phyloP scores from a whole-genome alignment of 2,888 invertebrate species.

The Exephanes ischioxanthus region DNA sequence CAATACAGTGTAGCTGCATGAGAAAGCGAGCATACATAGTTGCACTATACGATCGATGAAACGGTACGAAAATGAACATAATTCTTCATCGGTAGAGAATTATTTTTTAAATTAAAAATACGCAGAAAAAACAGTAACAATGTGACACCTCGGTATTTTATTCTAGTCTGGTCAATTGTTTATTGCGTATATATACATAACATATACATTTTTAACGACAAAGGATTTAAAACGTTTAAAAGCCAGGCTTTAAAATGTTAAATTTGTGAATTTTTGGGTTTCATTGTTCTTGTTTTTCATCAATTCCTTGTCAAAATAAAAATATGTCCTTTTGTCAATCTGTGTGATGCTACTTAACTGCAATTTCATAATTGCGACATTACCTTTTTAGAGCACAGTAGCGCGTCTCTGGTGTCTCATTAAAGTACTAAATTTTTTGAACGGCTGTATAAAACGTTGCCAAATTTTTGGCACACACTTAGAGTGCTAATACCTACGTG shows the following conservation, averaged over 20 bases:
- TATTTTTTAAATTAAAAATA: too few species aligned
- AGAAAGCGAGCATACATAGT: neutral
- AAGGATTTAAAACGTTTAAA: too few species aligned
- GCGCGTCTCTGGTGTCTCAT: neutral
- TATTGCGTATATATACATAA: too few species aligned
- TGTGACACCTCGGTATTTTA: too few species aligned
- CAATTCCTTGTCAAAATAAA: too few species aligned
- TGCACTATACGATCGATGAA: neutral
- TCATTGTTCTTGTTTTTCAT: neutral
- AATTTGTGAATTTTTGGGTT: neutral
- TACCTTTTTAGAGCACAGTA: neutral
- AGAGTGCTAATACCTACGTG: too few species aligned
- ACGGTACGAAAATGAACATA: too few species aligned
- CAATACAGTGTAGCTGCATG: neutral
- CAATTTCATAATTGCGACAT: neutral
- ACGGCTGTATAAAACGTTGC: neutral
- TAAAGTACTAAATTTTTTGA: neutral
- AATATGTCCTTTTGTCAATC: too few species aligned
- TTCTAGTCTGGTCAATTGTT: too few species aligned
- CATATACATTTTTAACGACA: too few species aligned
- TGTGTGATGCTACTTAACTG: neutral
- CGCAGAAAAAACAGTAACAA: too few species aligned
- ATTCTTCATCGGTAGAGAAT: neutral
- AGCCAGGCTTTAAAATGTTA: neutral
- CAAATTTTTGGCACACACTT: too few species aligned